A percentile compares a stretch with the other conserved stretches of the same genome.
phyloP scores from a whole-genome alignment of 1,140 invertebrate genomes.

The Lepidurus apus region DNA sequence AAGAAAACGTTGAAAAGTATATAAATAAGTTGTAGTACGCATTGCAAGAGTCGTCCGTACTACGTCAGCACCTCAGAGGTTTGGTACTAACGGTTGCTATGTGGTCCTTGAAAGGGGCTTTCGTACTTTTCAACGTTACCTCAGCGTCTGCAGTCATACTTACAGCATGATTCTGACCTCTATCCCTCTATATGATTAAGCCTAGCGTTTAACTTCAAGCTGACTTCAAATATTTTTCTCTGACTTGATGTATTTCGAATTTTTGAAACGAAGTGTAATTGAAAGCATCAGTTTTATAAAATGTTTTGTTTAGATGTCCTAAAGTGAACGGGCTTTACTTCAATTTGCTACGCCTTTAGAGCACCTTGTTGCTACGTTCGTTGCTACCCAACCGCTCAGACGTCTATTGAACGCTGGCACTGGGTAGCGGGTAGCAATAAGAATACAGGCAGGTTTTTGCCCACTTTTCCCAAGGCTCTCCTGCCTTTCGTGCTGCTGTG shows the following conservation, averaged over 20 bases:
- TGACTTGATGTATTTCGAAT: neutral
- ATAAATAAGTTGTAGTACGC: neutral
- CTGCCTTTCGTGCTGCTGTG: neutral
- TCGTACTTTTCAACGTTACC: neutral
- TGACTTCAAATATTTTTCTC: neutral
- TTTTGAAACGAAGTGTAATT: neutral
- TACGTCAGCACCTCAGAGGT: neutral
- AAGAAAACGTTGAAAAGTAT: neutral
- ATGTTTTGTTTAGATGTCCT: neutral
- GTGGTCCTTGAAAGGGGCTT: neutral
- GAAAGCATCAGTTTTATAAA: neutral
- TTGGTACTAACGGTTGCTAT: neutral
- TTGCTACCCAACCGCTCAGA: neutral
- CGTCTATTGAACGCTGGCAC: neutral
- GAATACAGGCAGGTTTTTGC: slow-evolving; percentile 5
- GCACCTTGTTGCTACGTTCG: neutral
- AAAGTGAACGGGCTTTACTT: neutral
- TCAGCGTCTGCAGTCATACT: neutral
- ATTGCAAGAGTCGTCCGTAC: neutral
- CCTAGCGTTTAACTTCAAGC: neutral
- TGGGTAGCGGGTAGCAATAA: slow-evolving; percentile 9
- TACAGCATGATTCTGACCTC: neutral
- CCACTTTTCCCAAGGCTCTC: slow-evolving; percentile 11
- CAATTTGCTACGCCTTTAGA: neutral
- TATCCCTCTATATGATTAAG: neutral